A percentile compares a stretch with the other conserved stretches of the same genome.
These are phyloP conservation scores for Plebejus argus DNA, from an alignment of 2,888 invertebrate species.

Conservation along the genomic window DNA sequence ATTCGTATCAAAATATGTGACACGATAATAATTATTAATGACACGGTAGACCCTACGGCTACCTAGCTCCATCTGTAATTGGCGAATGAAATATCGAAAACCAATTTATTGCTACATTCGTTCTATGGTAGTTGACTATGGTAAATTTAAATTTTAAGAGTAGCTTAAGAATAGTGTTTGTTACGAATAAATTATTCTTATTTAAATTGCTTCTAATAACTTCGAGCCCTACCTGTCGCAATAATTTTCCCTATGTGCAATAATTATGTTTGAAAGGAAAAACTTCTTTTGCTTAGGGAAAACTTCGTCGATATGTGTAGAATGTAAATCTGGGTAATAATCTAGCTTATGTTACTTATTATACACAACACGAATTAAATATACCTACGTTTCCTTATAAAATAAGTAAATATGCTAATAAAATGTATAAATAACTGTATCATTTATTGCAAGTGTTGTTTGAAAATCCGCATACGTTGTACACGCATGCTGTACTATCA, in stretches of 20 bases:
- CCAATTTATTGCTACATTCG: too few species aligned
- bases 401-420: constrained; percentile 5
- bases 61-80: too few species aligned
- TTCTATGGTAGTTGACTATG: too few species aligned
- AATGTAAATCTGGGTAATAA: neutral
- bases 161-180: neutral
- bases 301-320: neutral
- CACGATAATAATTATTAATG: too few species aligned
- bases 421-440: neutral
- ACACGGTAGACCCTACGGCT: too few species aligned
- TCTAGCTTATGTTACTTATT: constrained; percentile 11
- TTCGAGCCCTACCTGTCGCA: neutral
- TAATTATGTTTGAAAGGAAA: neutral
- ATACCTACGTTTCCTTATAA: constrained; percentile 8
- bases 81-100: too few species aligned
- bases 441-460: neutral
- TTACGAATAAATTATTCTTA: neutral
- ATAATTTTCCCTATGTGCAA: too few species aligned
- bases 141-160: too few species aligned
- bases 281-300: neutral
- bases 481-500: neutral
- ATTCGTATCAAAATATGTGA: too few species aligned
- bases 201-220: neutral
- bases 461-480: neutral
- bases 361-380: constrained; percentile 9